Base-by-base conservation (phyloP, 2,113 vertebrate genomes). In the Lynx canadensis region DNA sequence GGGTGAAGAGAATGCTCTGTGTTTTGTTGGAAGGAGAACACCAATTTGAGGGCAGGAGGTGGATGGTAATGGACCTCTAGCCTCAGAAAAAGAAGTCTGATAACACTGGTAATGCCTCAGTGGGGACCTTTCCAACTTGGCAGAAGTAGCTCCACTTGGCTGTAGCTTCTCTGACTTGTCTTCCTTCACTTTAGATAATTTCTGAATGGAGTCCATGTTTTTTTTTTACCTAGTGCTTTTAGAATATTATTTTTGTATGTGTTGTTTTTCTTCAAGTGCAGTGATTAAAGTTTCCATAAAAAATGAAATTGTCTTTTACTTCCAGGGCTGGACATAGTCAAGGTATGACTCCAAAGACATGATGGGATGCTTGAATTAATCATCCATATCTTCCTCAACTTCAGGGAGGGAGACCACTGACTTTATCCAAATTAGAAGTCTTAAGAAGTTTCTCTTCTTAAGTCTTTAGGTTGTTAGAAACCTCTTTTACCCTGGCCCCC, bases 321-420 rank as follows among this genome's bases (percentile, higher is more conserved):
- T 98, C 55, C 98, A 98, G 0, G 99, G 99, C 60, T 99, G 99
- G 96, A 99, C 99, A 0, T 99, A 99, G 6, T 99, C 99, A 86
- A 99, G 99, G 86, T 99, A 99, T 0, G 99, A 99, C 98, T 99
- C 99, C 8, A 99, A 99, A 50, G 99, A 99, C 99, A 99, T 99
- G 2, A 99, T 99, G n/a, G 99, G 99, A 5, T 98, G 96, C 15
- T 99, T 98, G 23, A 98, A 98, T 78, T 99, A 99, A 74, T 99
- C 99, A 60, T 98, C 98, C 0, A 86, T 98, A 1, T 99, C 98
- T 57, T 98, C 98, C 13, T 99, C 98, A 60, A n/a, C 85, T 97
- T 87, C 90, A 0, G 97, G 74, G n/a, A 87, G 19, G 18, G 85
- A 97, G 4, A 91, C 83, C 13, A 21, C 31, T 0, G 97, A 50